phyloP scores from a whole-genome alignment of 2,888 invertebrate genomes.

The Linnaemya tessellans region DNA sequence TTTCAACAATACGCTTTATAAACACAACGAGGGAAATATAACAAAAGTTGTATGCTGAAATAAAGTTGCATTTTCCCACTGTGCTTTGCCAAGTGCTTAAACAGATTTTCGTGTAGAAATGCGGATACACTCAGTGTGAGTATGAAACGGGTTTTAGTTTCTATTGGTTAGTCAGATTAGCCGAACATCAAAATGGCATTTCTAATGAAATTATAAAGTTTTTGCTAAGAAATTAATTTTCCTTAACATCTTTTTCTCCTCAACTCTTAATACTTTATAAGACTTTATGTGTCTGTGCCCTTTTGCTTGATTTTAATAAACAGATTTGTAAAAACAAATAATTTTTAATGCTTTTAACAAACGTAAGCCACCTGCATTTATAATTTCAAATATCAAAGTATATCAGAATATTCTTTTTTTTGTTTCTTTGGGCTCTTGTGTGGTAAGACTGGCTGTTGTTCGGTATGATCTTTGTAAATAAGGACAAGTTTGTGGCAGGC shows the following conservation, averaged over 20 bases:
- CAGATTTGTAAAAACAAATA: slow-evolving; percentile 52
- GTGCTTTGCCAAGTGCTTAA: not conserved
- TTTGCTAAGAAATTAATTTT: slow-evolving; percentile 48
- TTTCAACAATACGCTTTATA: too few species aligned
- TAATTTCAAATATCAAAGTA: not conserved
- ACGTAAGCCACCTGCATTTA: slow-evolving; percentile 53
- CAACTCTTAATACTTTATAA: not conserved
- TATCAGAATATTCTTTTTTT: not conserved
- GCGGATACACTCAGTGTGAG: slow-evolving; percentile 9
- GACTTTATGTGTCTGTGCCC: not conserved
- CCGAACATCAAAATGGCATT: slow-evolving; percentile 65
- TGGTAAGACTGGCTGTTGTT: not conserved
- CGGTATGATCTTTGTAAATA: not conserved
- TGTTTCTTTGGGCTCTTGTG: not conserved
- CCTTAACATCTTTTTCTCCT: slow-evolving; percentile 22
- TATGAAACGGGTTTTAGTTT: slow-evolving; percentile 40
- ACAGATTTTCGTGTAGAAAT: not conserved
- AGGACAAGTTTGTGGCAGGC: not conserved
- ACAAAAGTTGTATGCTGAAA: too few species aligned
- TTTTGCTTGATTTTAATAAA: not conserved
- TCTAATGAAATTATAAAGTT: slow-evolving; percentile 65
- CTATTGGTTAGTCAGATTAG: slow-evolving; percentile 56
- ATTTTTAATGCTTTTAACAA: slow-evolving; percentile 19
- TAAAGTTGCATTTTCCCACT: not conserved
- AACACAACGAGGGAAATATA: too few species aligned